These are phyloP conservation scores for Syngnathus acus DNA, from an alignment of 2,797 vertebrate genomes.

Conservation along the genomic window DNA sequence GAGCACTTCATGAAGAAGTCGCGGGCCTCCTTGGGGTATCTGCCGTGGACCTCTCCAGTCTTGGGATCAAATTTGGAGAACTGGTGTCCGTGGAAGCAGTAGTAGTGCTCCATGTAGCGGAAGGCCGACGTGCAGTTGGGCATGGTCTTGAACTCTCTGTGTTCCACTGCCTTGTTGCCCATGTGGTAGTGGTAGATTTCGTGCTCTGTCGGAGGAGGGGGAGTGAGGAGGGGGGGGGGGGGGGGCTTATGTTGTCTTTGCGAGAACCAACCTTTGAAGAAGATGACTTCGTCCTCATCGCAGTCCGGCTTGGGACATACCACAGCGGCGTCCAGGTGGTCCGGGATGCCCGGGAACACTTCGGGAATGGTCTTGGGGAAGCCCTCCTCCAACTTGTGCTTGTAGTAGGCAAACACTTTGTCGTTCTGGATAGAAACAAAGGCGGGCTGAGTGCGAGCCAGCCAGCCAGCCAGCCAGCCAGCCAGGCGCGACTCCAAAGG, in stretches of 20 bases:
- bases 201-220: slow-evolving; percentile 39
- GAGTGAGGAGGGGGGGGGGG: too few species aligned
- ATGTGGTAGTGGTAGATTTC: slow-evolving; percentile 63
- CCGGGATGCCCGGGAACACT: slow-evolving; percentile 75
- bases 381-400: slow-evolving; percentile 59
- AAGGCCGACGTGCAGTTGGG: slow-evolving; percentile 69
- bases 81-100: slow-evolving; percentile 75
- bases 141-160: slow-evolving; percentile 59
- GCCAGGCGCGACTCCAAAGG: too few species aligned
- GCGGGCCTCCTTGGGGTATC: slow-evolving; percentile 72
- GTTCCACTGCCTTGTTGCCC: slow-evolving; percentile 54
- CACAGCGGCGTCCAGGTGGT: slow-evolving; percentile 73
- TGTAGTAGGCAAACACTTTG: slow-evolving; percentile 72
- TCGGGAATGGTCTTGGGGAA: slow-evolving; percentile 69
- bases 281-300: slow-evolving; percentile 62
- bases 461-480: too few species aligned
- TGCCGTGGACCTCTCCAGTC: slow-evolving; percentile 60
- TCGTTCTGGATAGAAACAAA: slow-evolving; percentile 60
- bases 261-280: slow-evolving; percentile 73
- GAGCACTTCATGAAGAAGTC: slow-evolving; percentile 79
- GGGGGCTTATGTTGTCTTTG: too few species aligned
- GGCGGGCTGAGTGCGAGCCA: too few species aligned
- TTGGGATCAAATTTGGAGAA: slow-evolving; percentile 79
- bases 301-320: slow-evolving; percentile 78
- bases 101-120: slow-evolving; percentile 73